These are phyloP conservation scores for Teleiodes luculella DNA, from an alignment of 2,888 invertebrate species.

Conservation along the genomic window DNA sequence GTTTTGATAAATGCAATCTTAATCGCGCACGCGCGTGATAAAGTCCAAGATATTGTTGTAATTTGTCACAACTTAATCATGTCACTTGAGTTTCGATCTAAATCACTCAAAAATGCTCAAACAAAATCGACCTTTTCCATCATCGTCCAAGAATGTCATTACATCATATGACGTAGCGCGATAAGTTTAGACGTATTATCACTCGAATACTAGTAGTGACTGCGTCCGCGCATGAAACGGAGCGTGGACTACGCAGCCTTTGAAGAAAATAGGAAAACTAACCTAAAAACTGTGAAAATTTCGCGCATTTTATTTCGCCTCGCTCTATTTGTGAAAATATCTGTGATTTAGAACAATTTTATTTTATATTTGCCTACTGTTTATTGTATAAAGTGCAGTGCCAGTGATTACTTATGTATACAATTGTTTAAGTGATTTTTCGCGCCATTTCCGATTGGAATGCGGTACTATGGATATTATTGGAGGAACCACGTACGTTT, in stretches of 20 bases:
- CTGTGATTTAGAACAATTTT: too few species aligned
- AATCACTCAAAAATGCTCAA: background rate
- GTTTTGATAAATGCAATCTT: too few species aligned
- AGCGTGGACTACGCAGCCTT: background rate
- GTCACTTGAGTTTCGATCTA: background rate
- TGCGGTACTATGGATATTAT: conserved; percentile 19
- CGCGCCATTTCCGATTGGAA: conserved; percentile 10
- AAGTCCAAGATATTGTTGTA: too few species aligned
- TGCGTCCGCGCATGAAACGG: background rate
- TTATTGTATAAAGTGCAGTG: background rate
- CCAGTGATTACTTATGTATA: background rate
- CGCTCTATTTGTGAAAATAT: too few species aligned
- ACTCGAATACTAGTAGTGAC: background rate
- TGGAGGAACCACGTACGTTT: conserved; percentile 10
- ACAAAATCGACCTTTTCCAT: background rate
- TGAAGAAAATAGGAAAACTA: background rate
- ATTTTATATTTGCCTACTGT: background rate
- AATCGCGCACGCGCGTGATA: too few species aligned
- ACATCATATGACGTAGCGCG: background rate
- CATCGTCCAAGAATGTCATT: background rate
- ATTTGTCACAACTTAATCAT: too few species aligned
- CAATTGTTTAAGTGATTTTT: background rate
- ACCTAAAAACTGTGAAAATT: background rate
- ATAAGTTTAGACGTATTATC: conserved; percentile 2
- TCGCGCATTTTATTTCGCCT: background rate